Base-by-base conservation (phyloP, 2,113 vertebrate species). In the Symphodus melops region DNA sequence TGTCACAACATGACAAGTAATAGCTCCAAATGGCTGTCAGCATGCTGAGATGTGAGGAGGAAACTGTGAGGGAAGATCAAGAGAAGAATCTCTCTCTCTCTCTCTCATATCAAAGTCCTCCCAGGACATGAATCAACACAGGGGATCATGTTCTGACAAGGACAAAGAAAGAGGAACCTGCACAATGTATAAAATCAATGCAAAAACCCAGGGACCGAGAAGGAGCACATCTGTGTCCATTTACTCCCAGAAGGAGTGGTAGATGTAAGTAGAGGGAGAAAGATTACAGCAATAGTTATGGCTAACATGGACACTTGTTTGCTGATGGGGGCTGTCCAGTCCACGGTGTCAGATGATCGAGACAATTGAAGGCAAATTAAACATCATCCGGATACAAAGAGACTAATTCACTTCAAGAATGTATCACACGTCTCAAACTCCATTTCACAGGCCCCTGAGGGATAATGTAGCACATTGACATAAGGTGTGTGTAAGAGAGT, bases 31-130 rank as follows among this genome's bases (percentile, higher is more conserved):
- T 84, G 82, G 81, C 82, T 78, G 89, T 86, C 81, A 79, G 84
- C 72, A 74, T 75, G 80, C 81, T 56, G 92, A 91, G 92, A 93
- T 91, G 84, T 93, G 92, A 93, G 90, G 70, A 83, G 85, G 49
- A 82, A 72, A 66, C 77, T 59, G 77, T 73, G 86, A 89, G 84
- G 86, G 88, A 90, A 92, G 73, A 85, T 87, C 81, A 56, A 82
- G 77, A 51, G 46, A 52, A 84, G 76, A 72, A 72, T 64, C 70
- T 53, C 68, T 36, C 63, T 67, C 54, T 60, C 66, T 28, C 68
- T 19, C 74, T 59, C 57, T 85, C 71, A 89, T 83, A 91, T 91
- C 88, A 92, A 93, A 91, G 90, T 71, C 69, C 68, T 69, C 68
- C 66, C 36, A 9, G 64, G 54, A 68, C 67, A 76, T 91, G 77